Evolutionary conservation across 2,888 invertebrate species (phyloP).

Genomic region (Odontomyia ornata): DNA sequence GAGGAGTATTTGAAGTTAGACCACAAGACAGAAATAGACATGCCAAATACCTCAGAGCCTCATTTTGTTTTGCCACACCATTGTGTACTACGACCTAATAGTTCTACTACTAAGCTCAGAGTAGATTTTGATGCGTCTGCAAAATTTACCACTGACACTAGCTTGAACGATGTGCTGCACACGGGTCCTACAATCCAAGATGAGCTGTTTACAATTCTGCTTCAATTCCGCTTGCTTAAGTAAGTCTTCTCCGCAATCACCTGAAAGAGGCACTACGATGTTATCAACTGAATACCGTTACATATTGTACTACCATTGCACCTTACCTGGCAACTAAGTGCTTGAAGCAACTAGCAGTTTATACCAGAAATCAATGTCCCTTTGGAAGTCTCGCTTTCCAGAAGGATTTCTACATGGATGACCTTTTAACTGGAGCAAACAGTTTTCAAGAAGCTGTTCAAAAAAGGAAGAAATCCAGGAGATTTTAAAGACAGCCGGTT

Average conservation of each 20-base stretch:
- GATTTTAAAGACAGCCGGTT: background rate
- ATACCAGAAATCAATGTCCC: slow-evolving; percentile 66
- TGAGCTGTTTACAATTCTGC: background rate
- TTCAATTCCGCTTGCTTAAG: background rate
- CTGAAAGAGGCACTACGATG: slow-evolving; percentile 59
- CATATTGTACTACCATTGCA: slow-evolving; percentile 54
- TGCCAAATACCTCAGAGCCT: background rate
- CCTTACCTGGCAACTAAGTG: slow-evolving; percentile 61
- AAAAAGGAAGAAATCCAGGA: background rate
- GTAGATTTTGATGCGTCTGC: background rate
- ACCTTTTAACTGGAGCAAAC: slow-evolving; percentile 57
- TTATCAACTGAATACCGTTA: slow-evolving; percentile 51
- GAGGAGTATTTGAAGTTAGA: background rate
- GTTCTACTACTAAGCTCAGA: background rate
- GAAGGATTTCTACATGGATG: slow-evolving; percentile 65
- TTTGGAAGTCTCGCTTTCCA: slow-evolving; percentile 63
- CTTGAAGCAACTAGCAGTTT: slow-evolving; percentile 61
- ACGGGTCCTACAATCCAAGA: slow-evolving; percentile 5
- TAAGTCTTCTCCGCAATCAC: slow-evolving; percentile 47
- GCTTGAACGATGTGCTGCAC: background rate
- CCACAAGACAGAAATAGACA: background rate
- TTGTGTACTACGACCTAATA: background rate
- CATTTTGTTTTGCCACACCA: slow-evolving; percentile 2
- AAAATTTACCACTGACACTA: background rate
- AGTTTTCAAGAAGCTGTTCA: background rate